Percentiles rank a stretch among this genome's conserved stretches.
These are phyloP conservation scores for Rhodeus uyekii DNA, from an alignment of 2,797 vertebrate species.

Conservation along the genomic window DNA sequence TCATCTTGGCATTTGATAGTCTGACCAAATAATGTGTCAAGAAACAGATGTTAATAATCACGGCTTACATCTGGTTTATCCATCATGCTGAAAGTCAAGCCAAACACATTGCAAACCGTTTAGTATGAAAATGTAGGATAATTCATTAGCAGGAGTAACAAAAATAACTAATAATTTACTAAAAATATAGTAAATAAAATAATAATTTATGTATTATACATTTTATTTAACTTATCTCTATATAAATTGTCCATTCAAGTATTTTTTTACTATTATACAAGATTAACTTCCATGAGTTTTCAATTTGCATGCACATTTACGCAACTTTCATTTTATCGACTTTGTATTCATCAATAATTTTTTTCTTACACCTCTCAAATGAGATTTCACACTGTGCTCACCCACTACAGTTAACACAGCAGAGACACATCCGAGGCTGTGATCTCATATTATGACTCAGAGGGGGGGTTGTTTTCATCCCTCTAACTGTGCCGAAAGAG, in stretches of 20 bases:
- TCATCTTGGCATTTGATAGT: not conserved
- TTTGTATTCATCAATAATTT: not conserved
- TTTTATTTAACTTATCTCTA: not conserved
- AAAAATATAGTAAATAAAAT: no score
- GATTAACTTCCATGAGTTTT: not conserved
- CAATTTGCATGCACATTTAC: not conserved
- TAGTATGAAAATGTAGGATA: not conserved
- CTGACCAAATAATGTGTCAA: not conserved
- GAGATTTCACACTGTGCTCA: not conserved
- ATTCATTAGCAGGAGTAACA: not conserved
- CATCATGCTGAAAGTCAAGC: not conserved
- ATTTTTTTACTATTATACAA: not conserved
- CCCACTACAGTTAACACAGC: not conserved
- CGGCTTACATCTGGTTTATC: not conserved
- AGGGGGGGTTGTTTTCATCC: not conserved
- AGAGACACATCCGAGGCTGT: constrained; percentile 17
- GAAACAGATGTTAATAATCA: constrained; percentile 10
- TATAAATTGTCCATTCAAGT: not conserved
- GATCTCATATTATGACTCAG: constrained; percentile 26
- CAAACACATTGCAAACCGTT: not conserved
- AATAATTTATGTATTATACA: not conserved
- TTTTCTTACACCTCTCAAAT: not conserved
- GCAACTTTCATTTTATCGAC: not conserved
- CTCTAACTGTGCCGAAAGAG: not conserved
- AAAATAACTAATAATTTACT: not conserved